Evolutionary conservation across 2,888 invertebrate genomes (phyloP), one percentile per base, ranked within the genome.

Genomic region (Mermis nigrescens): DNA sequence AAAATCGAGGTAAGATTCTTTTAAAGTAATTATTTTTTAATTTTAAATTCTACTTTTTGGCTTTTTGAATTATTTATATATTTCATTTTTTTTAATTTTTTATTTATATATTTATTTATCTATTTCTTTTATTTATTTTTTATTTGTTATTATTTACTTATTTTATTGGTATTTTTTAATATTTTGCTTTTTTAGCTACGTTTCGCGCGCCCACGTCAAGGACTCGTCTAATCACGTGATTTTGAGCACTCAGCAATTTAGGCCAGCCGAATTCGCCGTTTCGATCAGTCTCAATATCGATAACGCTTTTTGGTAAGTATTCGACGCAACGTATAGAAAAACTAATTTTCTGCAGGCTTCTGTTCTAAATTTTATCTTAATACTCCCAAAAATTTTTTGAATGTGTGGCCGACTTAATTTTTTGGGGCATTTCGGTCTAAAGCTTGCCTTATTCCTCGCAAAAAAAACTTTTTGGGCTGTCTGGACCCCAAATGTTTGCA

Each of bases 241-340:
- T 69, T 80, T 95, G 64, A 94, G 92, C 64, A 90, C 89, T 31
- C 94, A 94, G 75, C 94, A 94, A 76, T 95, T 92, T 77, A 92
- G 91, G 74, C 98, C 98, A 15, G 84, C 85, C 71, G 95, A 98
- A 78, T 98, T 98, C 76, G 95, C 95, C 15, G 88, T 87, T 7
- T 95, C 98, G 76, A 98, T 98, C 72, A 94, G 92, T 76, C 78
- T 98, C 69, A 94, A 91, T 72, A 91, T 98, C 92, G 98, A 98
- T 75, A 98, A 98, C 76, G 92, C 90, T 1, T 48, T 38, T 7
- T 7, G 38, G 38, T 38, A 38, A 7, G 38, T 38, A 38, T 19
- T 19, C 12, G 7, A 26, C 7, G n/a, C 12, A 52, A 15, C 12
- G 7, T 57, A n/a, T n/a, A n/a, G n/a, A n/a, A n/a, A n/a, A n/a